These are phyloP conservation scores for Chunga burmeisteri DNA, from an alignment of 2,113 vertebrate species.

Conservation along the genomic window DNA sequence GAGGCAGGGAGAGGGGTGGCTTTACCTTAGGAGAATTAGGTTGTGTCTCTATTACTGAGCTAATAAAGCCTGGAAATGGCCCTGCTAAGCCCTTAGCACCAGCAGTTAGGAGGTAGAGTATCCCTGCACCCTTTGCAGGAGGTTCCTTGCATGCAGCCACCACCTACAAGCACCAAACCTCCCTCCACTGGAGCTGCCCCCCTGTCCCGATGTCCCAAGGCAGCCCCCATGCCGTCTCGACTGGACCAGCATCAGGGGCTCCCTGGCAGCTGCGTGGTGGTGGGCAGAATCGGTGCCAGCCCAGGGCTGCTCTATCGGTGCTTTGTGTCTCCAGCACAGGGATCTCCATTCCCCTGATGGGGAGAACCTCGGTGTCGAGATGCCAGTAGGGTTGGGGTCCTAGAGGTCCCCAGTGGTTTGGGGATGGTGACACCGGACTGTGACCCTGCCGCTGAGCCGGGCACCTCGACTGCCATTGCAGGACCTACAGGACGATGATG, in stretches of 20 bases:
- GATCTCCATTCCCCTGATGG: not conserved
- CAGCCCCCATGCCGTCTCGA: rapidly evolving
- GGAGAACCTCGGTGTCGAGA: not conserved
- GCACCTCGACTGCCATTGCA: not conserved
- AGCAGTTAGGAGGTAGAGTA: rapidly evolving
- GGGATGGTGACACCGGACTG: not conserved
- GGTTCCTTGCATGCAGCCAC: not conserved
- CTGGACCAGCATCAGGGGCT: not conserved
- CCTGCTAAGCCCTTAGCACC: not conserved
- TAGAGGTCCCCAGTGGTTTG: not conserved
- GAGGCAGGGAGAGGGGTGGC: not conserved
- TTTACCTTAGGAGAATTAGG: not conserved
- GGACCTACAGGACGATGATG: conserved; percentile 89
- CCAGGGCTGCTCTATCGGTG: not conserved
- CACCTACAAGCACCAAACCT: not conserved
- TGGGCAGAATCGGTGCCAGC: not conserved
- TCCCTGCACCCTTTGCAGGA: not conserved
- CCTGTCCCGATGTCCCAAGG: rapidly evolving
- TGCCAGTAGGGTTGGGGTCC: not conserved
- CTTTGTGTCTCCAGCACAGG: rapidly evolving
- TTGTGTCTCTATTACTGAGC: not conserved
- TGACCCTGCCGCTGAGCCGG: not conserved
- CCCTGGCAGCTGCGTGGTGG: rapidly evolving
- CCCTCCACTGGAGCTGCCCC: not conserved
- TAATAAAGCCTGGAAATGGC: not conserved